These are phyloP conservation scores for rat (Rattus norvegicus) DNA, from an alignment of 2,113 vertebrate genomes.

Conservation along the genomic window GRCr8 NC_086025.1:53497001-53497500, in stretches of 20 bases:
- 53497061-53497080: background rate
- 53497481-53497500: background rate
- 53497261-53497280: background rate
- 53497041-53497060: background rate
- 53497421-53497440: slow-evolving; percentile 24
- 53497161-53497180: background rate
- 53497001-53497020: background rate
- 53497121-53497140: background rate
- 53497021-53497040: background rate
- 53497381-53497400: slow-evolving; percentile 14
- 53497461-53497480: background rate
- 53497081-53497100: background rate
- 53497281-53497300: background rate
- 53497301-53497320: slow-evolving; percentile 20
- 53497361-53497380: background rate
- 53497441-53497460: background rate
- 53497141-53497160: background rate
- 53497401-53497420: background rate
- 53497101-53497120: background rate
- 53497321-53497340: background rate
- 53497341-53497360: background rate
- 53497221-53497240: background rate
- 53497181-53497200: background rate
- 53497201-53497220: background rate
- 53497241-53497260: background rate